phyloP scores from a whole-genome alignment of 2,888 invertebrate species.

The Cephus runcator region DNA sequence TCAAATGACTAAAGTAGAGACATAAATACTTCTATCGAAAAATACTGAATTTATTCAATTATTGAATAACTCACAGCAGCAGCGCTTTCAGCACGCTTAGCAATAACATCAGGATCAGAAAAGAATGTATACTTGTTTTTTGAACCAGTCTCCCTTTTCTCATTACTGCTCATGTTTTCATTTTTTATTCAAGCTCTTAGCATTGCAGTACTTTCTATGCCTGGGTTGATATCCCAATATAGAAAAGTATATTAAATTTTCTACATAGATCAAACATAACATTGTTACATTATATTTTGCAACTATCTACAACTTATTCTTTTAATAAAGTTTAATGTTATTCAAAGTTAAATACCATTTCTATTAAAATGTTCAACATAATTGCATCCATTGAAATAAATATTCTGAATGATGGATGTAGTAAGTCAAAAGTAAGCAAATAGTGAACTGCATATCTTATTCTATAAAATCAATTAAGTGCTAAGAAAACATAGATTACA shows the following conservation, averaged over 20 bases:
- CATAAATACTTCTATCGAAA: neutral
- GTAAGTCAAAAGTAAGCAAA: neutral
- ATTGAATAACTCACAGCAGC: conserved; percentile 43
- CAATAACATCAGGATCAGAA: conserved; percentile 48
- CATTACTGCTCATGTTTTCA: conserved; percentile 44
- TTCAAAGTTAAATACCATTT: neutral
- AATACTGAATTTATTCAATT: neutral
- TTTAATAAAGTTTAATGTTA: neutral
- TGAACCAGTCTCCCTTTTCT: conserved; percentile 38
- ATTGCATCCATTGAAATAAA: neutral
- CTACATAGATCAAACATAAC: neutral
- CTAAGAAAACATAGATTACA: neutral
- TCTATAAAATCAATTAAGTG: neutral
- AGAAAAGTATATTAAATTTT: neutral
- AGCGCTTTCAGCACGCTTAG: conserved; percentile 44
- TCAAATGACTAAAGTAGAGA: neutral
- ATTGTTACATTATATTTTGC: neutral
- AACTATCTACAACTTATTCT: neutral
- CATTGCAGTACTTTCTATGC: neutral
- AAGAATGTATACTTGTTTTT: conserved; percentile 55
- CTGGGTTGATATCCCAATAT: neutral
- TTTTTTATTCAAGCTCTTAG: conserved; percentile 10
- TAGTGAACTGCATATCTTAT: neutral
- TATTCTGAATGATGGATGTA: neutral
- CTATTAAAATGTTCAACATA: neutral